Evolutionary conservation across 2,888 invertebrate genomes (phyloP).

Genomic region (Ametastegia equiseti): DNA sequence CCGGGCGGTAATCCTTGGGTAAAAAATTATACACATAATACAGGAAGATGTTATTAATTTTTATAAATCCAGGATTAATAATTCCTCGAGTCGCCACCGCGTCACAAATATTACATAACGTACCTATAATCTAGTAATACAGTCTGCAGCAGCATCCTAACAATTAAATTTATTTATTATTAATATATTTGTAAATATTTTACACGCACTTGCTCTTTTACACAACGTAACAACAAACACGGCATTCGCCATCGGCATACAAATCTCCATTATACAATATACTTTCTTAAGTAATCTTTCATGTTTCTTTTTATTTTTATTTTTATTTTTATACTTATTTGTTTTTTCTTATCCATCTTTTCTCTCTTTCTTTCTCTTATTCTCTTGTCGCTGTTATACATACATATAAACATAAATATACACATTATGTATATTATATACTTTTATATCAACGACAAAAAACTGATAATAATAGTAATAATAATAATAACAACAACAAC

Average conservation of each 20-base stretch:
- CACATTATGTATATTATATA: no score
- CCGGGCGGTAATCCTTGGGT: not conserved
- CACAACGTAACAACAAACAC: conserved; percentile 49
- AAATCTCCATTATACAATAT: conserved; percentile 34
- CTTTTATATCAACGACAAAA: conserved; percentile 22
- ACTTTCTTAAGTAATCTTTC: not conserved
- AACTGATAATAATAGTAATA: not conserved
- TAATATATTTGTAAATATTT: conserved; percentile 68
- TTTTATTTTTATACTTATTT: not conserved
- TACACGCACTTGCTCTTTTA: conserved; percentile 71
- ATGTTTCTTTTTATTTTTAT: not conserved
- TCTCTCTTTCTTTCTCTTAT: not conserved
- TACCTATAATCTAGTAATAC: conserved; percentile 71
- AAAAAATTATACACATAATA: not conserved
- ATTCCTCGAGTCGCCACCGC: conserved; percentile 66
- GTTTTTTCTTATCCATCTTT: not conserved
- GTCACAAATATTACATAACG: conserved; percentile 60
- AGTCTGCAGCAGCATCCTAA: conserved; percentile 72
- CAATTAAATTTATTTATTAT: conserved; percentile 63
- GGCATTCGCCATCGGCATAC: conserved; percentile 56
- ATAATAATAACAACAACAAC: not conserved
- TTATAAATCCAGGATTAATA: no score
- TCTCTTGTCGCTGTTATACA: not conserved
- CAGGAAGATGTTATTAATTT: not conserved
- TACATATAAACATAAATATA: not conserved